Base-by-base conservation (phyloP, 2,797 vertebrate species). In the Galaxias olidus region DNA sequence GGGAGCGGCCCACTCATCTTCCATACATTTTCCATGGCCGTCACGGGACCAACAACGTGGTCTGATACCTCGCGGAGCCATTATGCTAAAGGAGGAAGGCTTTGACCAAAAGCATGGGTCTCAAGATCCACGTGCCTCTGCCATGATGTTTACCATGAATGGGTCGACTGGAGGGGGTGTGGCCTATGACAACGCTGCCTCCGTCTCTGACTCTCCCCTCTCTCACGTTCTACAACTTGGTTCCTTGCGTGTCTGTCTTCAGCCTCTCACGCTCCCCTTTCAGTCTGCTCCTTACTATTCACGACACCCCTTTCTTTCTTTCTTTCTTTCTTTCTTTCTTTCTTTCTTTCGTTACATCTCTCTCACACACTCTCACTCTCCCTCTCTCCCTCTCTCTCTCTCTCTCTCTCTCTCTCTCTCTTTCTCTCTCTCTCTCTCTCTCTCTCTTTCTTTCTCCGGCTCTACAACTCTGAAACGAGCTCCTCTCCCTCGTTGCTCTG, bases 11-110 rank as follows among this genome's bases (percentile, higher is more conserved):
- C 46, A 7, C 10, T 14, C 41, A 6, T 3, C 30, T 30, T 42
- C 65, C 74, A 84, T 84, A 65, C 79, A 83, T 88, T 87, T 87
- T 86, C 87, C 70, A 85, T 80, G 64, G 61, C 59, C 68, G 59
- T 78, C 73, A 65, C 8, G 45, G 47, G 63, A 75, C 41, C 41
- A 61, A 71, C 20, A 19, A 50, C 10, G 15, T 52, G 64, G 62
- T 52, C 55, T 61, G 69, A 54, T 75, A 54, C 18, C 41, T 47
- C 40, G 74, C 59, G 65, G 66, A 58, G 69, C 72, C 60, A 45
- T 43, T 67, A 77, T 67, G 43, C 73, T 50, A 66, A 15, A 55
- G n/a, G 49, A 48, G 68, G 55, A 54, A 10, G 30, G 30, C 2
- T 6, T 30, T 2, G 59, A 59, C 41, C 61, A n/a, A 62, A 17